Evolutionary conservation across 2,113 vertebrate species (phyloP).

Genomic region (Hemibagrus wyckioides): DNA sequence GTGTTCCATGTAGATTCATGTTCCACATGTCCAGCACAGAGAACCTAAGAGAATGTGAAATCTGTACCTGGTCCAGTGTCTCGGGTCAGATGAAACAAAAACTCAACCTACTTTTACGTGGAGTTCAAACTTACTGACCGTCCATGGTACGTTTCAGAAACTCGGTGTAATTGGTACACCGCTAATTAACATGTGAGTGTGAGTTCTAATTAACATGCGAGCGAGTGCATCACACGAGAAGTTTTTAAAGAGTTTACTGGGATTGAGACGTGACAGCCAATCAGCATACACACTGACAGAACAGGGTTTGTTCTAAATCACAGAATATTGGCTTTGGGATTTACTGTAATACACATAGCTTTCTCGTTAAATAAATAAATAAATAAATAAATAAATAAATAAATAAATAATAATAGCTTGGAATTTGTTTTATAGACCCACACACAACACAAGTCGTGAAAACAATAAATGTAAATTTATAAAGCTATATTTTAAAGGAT

Average conservation of each 20-base stretch:
- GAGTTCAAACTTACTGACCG: background rate
- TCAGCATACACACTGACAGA: background rate
- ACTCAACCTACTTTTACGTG: background rate
- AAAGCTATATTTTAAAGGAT: background rate
- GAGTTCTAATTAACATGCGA: background rate
- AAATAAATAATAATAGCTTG: background rate
- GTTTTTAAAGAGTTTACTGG: background rate
- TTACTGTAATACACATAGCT: background rate
- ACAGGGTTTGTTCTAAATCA: background rate
- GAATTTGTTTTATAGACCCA: background rate
- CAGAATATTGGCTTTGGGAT: background rate
- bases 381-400: background rate
- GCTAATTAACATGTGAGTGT: background rate
- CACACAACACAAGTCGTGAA: background rate
- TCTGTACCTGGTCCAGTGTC: background rate
- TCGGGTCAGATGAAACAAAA: background rate
- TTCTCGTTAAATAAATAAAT: background rate
- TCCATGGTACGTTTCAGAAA: background rate
- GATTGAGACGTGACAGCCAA: slow-evolving; percentile 7
- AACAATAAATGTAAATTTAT: background rate
- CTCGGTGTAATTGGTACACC: background rate
- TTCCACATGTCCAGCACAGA: background rate
- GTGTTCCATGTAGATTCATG: background rate
- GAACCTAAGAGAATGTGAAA: background rate
- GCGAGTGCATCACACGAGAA: background rate